phyloP scores from a whole-genome alignment of 2,113 vertebrate species.

The Phylloscopus trochilus region DNA sequence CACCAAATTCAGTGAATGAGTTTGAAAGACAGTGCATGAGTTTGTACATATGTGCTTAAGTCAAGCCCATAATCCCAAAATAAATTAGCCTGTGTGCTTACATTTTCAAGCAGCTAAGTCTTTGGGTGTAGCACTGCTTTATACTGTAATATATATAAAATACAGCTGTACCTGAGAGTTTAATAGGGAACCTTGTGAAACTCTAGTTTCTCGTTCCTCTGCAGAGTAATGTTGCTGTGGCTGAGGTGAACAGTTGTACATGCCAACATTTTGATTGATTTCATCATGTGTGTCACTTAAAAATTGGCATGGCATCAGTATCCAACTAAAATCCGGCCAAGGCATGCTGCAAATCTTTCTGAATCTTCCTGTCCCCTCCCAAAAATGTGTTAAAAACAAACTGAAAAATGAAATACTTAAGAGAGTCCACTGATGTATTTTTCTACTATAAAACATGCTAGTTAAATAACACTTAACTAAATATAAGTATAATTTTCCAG shows the following conservation, averaged over 20 bases:
- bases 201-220: neutral
- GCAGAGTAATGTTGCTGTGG: neutral
- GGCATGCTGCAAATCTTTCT: neutral
- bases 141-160: neutral
- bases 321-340: neutral
- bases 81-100: neutral
- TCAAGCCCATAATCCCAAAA: neutral
- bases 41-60: neutral
- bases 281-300: neutral
- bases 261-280: neutral
- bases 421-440: neutral
- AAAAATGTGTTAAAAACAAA: neutral
- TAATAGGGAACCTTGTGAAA: neutral
- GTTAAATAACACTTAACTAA: neutral
- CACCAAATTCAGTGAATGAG: neutral
- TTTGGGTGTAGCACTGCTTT: neutral
- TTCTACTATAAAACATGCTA: neutral
- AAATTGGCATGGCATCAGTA: neutral
- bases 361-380: neutral
- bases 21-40: neutral
- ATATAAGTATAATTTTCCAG: neutral
- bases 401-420: neutral
- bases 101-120: neutral
- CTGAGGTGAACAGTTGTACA: neutral
- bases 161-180: neutral